Conservation (phyloP, 1,140 invertebrate genomes). For the Antheraea pernyi region DNA sequence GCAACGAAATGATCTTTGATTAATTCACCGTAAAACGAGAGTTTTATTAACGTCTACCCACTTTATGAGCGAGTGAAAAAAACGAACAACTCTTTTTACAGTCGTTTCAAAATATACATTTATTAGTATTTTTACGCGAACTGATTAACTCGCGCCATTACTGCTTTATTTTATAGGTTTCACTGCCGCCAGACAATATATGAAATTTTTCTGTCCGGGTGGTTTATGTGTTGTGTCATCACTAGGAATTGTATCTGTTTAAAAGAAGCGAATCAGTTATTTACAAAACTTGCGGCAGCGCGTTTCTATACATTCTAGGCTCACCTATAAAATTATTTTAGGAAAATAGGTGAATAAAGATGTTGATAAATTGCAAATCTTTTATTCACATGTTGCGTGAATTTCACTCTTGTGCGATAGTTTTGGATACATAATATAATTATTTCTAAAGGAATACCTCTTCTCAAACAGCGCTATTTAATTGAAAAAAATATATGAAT, state of each 20-base stretch:
- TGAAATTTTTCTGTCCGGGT: neutral
- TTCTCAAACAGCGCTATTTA: no score
- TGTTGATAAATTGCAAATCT: no score
- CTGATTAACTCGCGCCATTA: neutral
- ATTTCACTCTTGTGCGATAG: no score
- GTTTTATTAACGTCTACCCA: neutral
- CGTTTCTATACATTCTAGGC: neutral
- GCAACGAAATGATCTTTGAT: neutral
- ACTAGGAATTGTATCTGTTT: neutral
- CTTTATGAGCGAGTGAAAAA: neutral
- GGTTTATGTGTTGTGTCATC: neutral
- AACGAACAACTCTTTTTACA: neutral
- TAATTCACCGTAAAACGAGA: neutral
- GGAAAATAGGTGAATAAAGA: no score
- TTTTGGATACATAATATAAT: no score
- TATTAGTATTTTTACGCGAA: neutral
- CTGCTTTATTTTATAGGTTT: neutral
- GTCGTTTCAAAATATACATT: neutral
- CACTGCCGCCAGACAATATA: neutral
- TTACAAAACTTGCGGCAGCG: neutral
- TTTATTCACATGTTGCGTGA: no score
- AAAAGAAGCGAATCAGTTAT: neutral
- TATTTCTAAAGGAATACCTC: no score
- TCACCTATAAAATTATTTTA: no score
- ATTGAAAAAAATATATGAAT: no score